Evolutionary conservation across 2,888 invertebrate genomes (phyloP).

Genomic region (Agriotes lineatus): DNA sequence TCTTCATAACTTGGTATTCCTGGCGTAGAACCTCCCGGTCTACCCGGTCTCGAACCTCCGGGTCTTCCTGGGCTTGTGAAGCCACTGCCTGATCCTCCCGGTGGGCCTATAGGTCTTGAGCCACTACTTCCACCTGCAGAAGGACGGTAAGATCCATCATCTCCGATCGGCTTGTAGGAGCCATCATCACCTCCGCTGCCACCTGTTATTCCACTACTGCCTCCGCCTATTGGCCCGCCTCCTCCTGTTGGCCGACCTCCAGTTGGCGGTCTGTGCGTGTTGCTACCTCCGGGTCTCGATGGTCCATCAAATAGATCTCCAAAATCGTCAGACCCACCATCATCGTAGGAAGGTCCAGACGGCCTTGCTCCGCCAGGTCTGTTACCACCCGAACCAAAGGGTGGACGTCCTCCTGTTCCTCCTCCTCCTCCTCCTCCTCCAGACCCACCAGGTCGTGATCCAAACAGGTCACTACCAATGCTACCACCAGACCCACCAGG

Average conservation of each 20-base stretch:
- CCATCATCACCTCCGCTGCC: constrained; percentile 34
- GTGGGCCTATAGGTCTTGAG: background rate
- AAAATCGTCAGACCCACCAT: constrained; percentile 36
- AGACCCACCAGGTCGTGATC: constrained; percentile 13
- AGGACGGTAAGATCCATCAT: constrained; percentile 35
- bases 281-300: constrained; percentile 7
- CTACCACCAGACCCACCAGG: background rate
- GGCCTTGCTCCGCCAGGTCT: constrained; percentile 56
- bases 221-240: background rate
- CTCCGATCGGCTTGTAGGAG: constrained; percentile 35
- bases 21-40: no score
- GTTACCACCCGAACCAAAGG: constrained; percentile 55
- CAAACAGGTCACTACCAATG: constrained; percentile 29
- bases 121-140: background rate
- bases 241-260: background rate
- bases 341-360: constrained; percentile 36
- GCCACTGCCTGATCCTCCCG: background rate
- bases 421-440: no score
- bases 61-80: constrained; percentile 1
- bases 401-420: constrained; percentile 25
- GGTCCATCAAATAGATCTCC: constrained; percentile 49
- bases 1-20: constrained; percentile 27
- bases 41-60: constrained; percentile 6
- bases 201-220: no score
- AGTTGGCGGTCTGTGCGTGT: background rate